A percentile compares a stretch with the other conserved stretches of the same genome.
Conservation (phyloP, 2,113 vertebrate genomes). For the Entelurus aequoreus region DNA sequence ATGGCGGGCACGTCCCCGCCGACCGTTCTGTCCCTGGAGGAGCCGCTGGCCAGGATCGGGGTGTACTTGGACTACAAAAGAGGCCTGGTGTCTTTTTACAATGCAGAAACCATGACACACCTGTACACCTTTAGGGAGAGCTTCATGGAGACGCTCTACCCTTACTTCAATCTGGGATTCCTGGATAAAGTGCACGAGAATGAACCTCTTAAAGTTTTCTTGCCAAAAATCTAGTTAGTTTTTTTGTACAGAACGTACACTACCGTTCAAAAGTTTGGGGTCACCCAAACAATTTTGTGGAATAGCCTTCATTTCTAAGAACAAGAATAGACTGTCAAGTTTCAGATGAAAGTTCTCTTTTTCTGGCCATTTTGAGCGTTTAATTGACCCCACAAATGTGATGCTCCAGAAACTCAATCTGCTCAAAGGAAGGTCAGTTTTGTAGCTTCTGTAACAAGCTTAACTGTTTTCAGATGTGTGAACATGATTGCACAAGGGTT, state of each 20-base stretch:
- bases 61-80: slow-evolving; percentile 77
- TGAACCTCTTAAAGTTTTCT: slow-evolving; percentile 76
- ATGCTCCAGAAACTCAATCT: too few species aligned
- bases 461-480: too few species aligned
- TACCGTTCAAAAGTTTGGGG: too few species aligned
- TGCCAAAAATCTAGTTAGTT: slow-evolving; percentile 70
- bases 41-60: slow-evolving; percentile 67
- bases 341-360: too few species aligned
- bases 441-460: too few species aligned
- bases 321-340: too few species aligned
- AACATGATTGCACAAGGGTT: too few species aligned
- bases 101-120: slow-evolving; percentile 75
- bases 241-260: not conserved
- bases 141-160: slow-evolving; percentile 73
- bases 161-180: slow-evolving; percentile 76
- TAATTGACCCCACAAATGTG: too few species aligned
- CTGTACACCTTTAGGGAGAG: slow-evolving; percentile 74
- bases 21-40: slow-evolving; percentile 68
- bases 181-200: slow-evolving; percentile 77
- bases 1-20: slow-evolving; percentile 76
- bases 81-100: slow-evolving; percentile 77
- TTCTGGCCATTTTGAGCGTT: too few species aligned
- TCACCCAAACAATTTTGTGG: too few species aligned
- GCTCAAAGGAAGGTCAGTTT: too few species aligned
- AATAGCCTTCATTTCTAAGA: too few species aligned